Base-by-base conservation (phyloP, 2,888 invertebrate genomes). In the Gnatocerus cornutus region DNA sequence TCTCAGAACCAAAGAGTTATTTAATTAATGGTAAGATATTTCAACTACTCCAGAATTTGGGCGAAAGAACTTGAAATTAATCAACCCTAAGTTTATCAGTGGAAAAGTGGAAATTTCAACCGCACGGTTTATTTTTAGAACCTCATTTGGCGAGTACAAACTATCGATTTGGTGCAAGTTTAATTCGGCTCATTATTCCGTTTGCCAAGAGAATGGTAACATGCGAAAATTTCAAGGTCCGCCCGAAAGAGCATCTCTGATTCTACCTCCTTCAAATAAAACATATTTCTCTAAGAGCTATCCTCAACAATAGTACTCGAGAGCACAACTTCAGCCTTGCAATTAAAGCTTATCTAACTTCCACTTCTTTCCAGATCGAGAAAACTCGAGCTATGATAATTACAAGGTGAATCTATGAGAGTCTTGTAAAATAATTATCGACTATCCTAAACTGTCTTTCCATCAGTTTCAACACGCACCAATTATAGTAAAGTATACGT, bases 1-100 rank as follows among this genome's bases (percentile, higher is more conserved):
- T 75, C 74, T 74, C 74, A 67, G 71, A 75, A 74, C 72, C 75
- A 78, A 79, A 80, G 80, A 78, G 77, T 78, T 77, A 77, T 79
- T 78, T 77, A 78, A 80, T 79, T 79, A 79, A 78, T 75, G 74
- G 71, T 74, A 73, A 77, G 71, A 77, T 69, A 71, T 74, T 76
- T 69, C 43, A 21, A 52, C 59, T 43, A 33, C 59, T 59, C 29
- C 14, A 45, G 59, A 56, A 56, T 56, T 56, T 43, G 56, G 56
- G 10, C 12, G 29, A n/a, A 55, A 39, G 30, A 33, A 33, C 9
- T 33, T 33, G 1, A 33, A 33, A 21, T 21, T 1, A 21, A 21
- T 21, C 21, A 21, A 21, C 21, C 4, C 4, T 21, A 4, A 21
- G 4, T 21, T 3, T 4, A 21, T 21, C 21, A 4, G 21, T 1